Conservation (phyloP, 2,797 vertebrate genomes). For the Microchirus variegatus region DNA sequence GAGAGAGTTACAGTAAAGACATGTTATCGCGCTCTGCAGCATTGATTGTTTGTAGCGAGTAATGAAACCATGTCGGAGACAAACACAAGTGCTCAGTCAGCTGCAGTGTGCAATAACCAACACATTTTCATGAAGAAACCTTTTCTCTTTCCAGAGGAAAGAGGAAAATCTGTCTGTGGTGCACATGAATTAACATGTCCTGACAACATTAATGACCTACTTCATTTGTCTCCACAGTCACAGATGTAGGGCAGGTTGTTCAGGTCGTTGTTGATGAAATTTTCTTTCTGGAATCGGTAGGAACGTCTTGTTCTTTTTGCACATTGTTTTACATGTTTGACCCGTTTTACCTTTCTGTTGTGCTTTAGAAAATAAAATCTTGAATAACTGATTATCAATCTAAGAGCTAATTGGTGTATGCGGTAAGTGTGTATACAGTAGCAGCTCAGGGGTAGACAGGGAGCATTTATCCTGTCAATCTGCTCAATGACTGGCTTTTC, state of each 20-base stretch:
- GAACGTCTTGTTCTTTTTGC: slow-evolving; percentile 19
- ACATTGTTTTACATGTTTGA: slow-evolving; percentile 24
- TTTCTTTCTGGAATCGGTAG: slow-evolving; percentile 19
- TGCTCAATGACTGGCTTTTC: too few relatives aligned
- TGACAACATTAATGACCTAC: slow-evolving; percentile 12
- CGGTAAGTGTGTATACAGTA: too few relatives aligned
- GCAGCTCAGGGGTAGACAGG: too few relatives aligned
- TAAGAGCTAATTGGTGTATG: neutral
- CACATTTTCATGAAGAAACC: too few relatives aligned
- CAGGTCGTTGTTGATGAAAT: slow-evolving; percentile 9
- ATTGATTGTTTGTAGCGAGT: neutral
- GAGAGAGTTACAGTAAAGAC: slow-evolving; percentile 57
- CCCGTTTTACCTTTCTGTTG: slow-evolving; percentile 3
- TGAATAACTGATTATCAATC: neutral
- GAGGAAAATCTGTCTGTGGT: neutral
- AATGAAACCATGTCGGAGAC: too few relatives aligned
- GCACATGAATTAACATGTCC: slow-evolving; percentile 30
- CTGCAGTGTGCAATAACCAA: too few relatives aligned
- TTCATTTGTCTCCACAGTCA: too few relatives aligned
- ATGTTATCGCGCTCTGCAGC: slow-evolving; percentile 24
- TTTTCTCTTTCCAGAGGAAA: neutral
- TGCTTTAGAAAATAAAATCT: neutral
- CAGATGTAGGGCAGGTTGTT: slow-evolving; percentile 22
- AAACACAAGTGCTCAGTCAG: too few relatives aligned
- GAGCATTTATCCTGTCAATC: too few relatives aligned